A percentile compares a stretch with the other conserved stretches of the same genome.
Conservation (phyloP, 2,888 invertebrate species). For the Syritta pipiens region DNA sequence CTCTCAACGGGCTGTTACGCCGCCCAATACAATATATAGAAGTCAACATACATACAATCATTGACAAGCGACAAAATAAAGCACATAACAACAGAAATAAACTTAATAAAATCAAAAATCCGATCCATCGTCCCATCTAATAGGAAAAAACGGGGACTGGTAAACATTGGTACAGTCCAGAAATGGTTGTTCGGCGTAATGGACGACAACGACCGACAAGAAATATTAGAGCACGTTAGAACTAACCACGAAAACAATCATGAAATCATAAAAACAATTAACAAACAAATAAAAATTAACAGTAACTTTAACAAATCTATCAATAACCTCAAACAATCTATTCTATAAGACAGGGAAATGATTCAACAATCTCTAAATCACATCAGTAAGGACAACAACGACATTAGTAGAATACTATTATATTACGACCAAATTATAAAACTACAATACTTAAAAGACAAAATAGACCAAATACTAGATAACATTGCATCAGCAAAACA, state of each 20-base stretch:
- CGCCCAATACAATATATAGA: too few species aligned
- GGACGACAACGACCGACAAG: not conserved
- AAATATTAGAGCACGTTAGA: not conserved
- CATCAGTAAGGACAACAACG: not conserved
- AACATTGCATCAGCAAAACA: conserved; percentile 30
- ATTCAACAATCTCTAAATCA: not conserved
- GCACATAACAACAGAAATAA: too few species aligned
- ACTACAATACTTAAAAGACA: conserved; percentile 25
- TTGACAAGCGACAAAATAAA: too few species aligned
- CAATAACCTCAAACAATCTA: conserved; percentile 28
- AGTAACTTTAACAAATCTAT: conserved; percentile 6
- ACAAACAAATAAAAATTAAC: conserved; percentile 34
- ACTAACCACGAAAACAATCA: conserved; percentile 26
- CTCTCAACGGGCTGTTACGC: too few species aligned
- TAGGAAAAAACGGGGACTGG: too few species aligned
- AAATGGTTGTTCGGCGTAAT: not conserved
- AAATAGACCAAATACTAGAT: conserved; percentile 46
- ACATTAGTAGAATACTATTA: not conserved
- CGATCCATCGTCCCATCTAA: too few species aligned
- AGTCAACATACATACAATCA: too few species aligned
- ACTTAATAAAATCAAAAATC: too few species aligned
- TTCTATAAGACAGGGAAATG: conserved; percentile 34
- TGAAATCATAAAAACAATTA: conserved; percentile 20
- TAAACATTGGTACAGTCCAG: too few species aligned
- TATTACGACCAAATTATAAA: conserved; percentile 21